Evolutionary conservation across 2,797 vertebrate species (phyloP).

Genomic region (Masticophis lateralis): DNA sequence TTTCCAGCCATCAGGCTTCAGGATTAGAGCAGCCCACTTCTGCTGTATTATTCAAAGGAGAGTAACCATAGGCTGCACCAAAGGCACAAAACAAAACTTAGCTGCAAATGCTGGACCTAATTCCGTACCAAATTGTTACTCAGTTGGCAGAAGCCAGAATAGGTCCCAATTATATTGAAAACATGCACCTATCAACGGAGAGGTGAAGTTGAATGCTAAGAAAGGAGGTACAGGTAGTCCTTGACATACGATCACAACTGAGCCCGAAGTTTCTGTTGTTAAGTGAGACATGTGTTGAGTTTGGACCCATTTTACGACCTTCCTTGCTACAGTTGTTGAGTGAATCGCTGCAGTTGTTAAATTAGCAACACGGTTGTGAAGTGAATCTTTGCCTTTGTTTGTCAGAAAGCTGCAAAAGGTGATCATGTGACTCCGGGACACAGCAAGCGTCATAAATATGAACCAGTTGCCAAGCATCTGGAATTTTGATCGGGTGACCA

Average conservation of each 20-base stretch:
- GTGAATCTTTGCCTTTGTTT: background rate
- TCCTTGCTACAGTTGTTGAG: background rate
- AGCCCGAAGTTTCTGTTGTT: background rate
- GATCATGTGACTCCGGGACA: background rate
- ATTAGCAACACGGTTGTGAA: background rate
- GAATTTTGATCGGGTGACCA: background rate
- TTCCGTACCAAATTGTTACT: background rate
- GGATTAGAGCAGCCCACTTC: background rate
- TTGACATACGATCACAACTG: background rate
- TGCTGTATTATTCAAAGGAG: background rate
- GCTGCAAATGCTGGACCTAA: background rate
- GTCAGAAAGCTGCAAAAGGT: background rate
- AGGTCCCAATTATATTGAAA: constrained; percentile 9
- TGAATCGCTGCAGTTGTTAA: background rate
- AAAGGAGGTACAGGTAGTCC: background rate
- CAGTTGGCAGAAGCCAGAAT: background rate
- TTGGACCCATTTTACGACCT: background rate
- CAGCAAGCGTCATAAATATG: background rate
- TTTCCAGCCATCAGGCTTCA: background rate
- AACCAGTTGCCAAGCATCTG: background rate
- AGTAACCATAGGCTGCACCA: background rate
- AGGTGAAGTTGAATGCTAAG: constrained; percentile 32
- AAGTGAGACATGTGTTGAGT: background rate
- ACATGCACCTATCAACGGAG: constrained; percentile 45
- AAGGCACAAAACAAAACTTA: background rate